Evolutionary conservation across 2,113 vertebrate species (phyloP).

Genomic region (Cavia aperea): DNA sequence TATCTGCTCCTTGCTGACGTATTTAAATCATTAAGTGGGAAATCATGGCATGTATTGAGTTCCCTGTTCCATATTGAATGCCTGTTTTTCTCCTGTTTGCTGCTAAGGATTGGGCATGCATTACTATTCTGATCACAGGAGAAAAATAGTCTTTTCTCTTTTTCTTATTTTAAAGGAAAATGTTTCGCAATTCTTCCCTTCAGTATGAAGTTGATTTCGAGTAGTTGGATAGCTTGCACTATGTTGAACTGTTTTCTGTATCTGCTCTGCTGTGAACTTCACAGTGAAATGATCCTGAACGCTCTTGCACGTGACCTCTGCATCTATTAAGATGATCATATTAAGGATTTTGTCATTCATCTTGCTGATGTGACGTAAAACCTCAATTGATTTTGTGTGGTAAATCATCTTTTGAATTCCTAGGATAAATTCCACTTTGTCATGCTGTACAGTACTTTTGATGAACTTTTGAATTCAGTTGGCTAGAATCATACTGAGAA

Average conservation of each 20-base stretch:
- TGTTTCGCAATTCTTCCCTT: background rate
- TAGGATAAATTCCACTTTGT: background rate
- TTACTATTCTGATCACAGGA: background rate
- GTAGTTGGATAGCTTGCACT: background rate
- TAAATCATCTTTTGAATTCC: background rate
- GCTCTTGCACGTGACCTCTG: background rate
- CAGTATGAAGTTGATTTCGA: background rate
- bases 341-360: background rate
- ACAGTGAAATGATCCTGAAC: background rate
- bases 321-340: background rate
- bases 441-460: background rate
- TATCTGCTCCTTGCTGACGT: background rate
- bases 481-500: background rate
- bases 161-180: background rate
- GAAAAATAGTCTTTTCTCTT: background rate
- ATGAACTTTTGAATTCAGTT: background rate
- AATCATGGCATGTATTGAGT: background rate
- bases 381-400: background rate
- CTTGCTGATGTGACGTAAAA: background rate
- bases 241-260: background rate
- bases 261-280: background rate
- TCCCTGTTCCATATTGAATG: background rate
- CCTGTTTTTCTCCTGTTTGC: background rate
- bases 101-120: background rate
- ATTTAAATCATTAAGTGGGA: background rate